Conservation (phyloP, 2,888 invertebrate species). For the Drosophila stalkeri region DNA sequence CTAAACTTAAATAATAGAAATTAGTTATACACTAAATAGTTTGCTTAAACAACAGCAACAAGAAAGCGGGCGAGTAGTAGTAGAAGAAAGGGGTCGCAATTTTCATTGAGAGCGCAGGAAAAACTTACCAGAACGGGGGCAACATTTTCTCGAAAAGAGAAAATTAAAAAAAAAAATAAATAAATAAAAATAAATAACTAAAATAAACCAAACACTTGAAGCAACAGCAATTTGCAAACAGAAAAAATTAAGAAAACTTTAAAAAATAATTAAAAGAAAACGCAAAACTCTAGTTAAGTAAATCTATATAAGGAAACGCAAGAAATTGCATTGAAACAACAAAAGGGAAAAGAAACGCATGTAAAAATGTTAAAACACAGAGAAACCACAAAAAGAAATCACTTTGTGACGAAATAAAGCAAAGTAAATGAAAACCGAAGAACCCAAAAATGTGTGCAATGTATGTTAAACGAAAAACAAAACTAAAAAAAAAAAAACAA, state of each 20-base stretch:
- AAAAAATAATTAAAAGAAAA: neutral
- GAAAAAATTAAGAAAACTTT: neutral
- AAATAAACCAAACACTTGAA: constrained; percentile 25
- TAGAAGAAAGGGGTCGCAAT: constrained; percentile 11
- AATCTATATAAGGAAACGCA: constrained; percentile 25
- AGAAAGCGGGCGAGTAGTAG: constrained; percentile 18
- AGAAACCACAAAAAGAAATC: constrained; percentile 25
- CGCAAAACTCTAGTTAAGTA: constrained; percentile 41
- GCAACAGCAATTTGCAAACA: constrained; percentile 24
- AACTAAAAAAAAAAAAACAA: constrained; percentile 28
- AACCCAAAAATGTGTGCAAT: constrained; percentile 66
- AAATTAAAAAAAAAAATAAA: constrained; percentile 8
- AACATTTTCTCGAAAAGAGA: constrained; percentile 12
- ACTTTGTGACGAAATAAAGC: constrained; percentile 43
- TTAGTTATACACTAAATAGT: constrained; percentile 70
- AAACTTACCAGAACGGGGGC: constrained; percentile 27
- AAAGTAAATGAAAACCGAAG: constrained; percentile 25
- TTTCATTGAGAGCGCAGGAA: constrained; percentile 22
- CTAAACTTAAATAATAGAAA: constrained; percentile 74
- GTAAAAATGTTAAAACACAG: constrained; percentile 35
- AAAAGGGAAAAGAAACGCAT: constrained; percentile 30
- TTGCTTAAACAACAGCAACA: constrained; percentile 44
- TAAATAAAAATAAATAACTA: neutral
- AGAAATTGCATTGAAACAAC: constrained; percentile 26
- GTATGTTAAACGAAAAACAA: constrained; percentile 48